A percentile compares a stretch with the other conserved stretches of the same genome.
Evolutionary conservation across 2,888 invertebrate species (phyloP).

Genomic region (Esperia sulphurella): DNA sequence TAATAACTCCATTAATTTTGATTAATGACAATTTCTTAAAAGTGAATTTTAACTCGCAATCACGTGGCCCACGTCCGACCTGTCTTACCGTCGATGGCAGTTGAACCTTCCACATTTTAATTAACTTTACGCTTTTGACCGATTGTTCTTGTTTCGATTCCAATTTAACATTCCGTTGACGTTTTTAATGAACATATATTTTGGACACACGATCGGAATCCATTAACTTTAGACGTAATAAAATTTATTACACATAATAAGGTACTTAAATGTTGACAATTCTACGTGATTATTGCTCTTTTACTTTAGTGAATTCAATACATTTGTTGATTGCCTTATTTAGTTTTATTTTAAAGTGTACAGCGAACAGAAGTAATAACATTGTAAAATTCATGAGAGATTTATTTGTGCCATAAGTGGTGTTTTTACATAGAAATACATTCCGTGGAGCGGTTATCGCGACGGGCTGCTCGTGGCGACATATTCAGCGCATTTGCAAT

Average conservation of each 20-base stretch:
- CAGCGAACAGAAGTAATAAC: too few species aligned
- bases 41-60: conserved; percentile 65
- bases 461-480: conserved; percentile 63
- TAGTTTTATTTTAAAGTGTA: too few species aligned
- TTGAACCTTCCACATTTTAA: conserved; percentile 59
- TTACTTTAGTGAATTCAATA: too few species aligned
- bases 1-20: conserved; percentile 80
- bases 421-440: conserved; percentile 6
- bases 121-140: conserved; percentile 54
- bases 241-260: conserved; percentile 10
- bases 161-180: conserved; percentile 33
- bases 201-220: conserved; percentile 10
- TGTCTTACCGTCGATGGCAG: conserved; percentile 48
- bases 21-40: conserved; percentile 77
- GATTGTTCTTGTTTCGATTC: conserved; percentile 60
- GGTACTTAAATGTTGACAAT: neutral
- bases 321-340: too few species aligned
- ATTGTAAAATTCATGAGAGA: neutral
- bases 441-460: conserved; percentile 24
- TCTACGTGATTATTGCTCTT: too few species aligned
- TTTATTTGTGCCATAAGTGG: neutral
- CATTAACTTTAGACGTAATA: conserved; percentile 7
- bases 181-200: conserved; percentile 29
- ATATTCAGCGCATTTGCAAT: conserved; percentile 77
- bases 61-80: conserved; percentile 37